Evolutionary conservation across 2,797 vertebrate genomes (phyloP).

Genomic region (Acanthurus leucopareius): DNA sequence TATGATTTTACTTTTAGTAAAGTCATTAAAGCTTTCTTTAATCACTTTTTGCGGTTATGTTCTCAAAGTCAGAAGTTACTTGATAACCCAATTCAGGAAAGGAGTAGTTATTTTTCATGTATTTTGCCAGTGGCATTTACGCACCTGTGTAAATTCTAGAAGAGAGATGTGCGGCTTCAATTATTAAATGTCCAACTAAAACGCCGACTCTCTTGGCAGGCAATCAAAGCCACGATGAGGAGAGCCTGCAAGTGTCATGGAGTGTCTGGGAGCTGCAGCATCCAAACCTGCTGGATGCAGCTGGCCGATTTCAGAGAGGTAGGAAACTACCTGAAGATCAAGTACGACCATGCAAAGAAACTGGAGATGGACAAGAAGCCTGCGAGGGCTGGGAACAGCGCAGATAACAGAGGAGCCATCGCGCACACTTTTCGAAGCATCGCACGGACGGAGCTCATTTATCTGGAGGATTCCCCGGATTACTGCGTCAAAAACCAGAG

Average conservation of each 20-base stretch:
- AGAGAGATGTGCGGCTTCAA: neutral
- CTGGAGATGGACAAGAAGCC: constrained; percentile 93
- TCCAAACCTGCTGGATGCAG: constrained; percentile 98
- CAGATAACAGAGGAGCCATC: constrained; percentile 88
- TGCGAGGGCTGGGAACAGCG: constrained; percentile 91
- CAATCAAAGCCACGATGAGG: constrained; percentile 93
- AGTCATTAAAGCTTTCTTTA: neutral
- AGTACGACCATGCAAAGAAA: constrained; percentile 91
- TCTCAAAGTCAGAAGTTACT: neutral
- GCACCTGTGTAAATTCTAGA: neutral
- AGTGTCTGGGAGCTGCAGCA: constrained; percentile 96
- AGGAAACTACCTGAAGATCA: constrained; percentile 93
- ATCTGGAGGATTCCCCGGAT: constrained; percentile 95
- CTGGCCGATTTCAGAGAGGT: constrained; percentile 93
- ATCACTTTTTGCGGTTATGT: neutral
- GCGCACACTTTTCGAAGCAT: constrained; percentile 86
- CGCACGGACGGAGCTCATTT: constrained; percentile 89
- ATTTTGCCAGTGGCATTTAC: neutral
- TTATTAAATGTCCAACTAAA: neutral
- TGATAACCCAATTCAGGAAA: too few species aligned
- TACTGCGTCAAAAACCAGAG: constrained; percentile 93
- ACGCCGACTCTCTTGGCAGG: constrained; percentile 78
- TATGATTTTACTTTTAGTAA: neutral
- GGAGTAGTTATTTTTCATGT: accelerated
- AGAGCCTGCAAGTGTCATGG: constrained; percentile 97